Conservation (phyloP, 2,113 vertebrate species). For the Gopherus evgoodei region DNA sequence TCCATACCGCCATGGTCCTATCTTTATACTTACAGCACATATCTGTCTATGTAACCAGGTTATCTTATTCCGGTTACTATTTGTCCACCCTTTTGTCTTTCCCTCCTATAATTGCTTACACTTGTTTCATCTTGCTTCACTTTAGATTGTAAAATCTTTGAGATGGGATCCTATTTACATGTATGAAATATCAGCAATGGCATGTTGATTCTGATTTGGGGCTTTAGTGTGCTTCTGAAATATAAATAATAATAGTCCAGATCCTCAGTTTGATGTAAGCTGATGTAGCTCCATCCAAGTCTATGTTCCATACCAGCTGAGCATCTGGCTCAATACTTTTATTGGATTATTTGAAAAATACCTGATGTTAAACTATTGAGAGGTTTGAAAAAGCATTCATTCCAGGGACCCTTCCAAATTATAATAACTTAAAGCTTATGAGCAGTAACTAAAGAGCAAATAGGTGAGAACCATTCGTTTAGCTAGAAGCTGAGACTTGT, state of each 20-base stretch:
- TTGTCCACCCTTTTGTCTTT: background rate
- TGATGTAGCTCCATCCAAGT: background rate
- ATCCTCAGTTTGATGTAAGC: background rate
- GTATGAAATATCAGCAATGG: background rate
- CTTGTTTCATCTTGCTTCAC: background rate
- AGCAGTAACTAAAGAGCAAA: background rate
- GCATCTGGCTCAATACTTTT: background rate
- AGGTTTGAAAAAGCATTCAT: background rate
- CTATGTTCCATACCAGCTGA: background rate
- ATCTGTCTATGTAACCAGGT: no score
- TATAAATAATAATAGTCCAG: background rate
- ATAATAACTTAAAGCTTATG: background rate
- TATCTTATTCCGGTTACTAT: background rate
- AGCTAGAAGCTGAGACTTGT: background rate
- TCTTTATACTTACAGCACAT: background rate
- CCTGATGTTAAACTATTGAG: background rate
- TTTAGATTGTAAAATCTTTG: background rate
- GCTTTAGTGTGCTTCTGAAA: background rate
- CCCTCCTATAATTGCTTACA: background rate
- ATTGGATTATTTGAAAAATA: background rate
- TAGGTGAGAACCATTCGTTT: background rate
- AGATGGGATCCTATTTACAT: background rate
- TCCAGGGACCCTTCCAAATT: background rate
- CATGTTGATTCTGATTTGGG: background rate
- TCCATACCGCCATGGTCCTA: no score